Percentiles rank a stretch among this genome's conserved stretches.
phyloP scores from a whole-genome alignment of 1,140 invertebrate species.

The Drosophila nigromelanica region DNA sequence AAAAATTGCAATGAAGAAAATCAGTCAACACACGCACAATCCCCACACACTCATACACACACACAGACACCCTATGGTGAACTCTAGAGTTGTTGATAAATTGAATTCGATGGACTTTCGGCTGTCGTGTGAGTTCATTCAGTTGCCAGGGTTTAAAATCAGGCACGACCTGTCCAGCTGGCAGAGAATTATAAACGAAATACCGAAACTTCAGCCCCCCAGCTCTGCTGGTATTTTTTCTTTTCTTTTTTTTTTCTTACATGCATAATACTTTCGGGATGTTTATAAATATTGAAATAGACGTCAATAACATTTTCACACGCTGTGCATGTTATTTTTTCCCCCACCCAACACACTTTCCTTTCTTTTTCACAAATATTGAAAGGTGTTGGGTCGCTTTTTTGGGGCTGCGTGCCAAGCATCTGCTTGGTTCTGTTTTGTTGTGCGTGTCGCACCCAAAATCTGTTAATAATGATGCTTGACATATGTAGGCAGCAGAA shows the following conservation, averaged over 20 bases:
- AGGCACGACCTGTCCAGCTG: slow-evolving; percentile 32
- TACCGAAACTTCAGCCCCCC: slow-evolving; percentile 18
- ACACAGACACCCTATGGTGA: not conserved
- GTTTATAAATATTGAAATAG: slow-evolving; percentile 80
- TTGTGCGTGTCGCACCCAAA: slow-evolving; percentile 70
- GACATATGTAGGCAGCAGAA: slow-evolving; percentile 57
- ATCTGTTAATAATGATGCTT: slow-evolving; percentile 81
- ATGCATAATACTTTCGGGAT: slow-evolving; percentile 35
- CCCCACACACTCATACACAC: slow-evolving; percentile 3
- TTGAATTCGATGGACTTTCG: slow-evolving; percentile 48
- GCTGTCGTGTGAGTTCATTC: slow-evolving; percentile 3
- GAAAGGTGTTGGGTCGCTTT: slow-evolving; percentile 4
- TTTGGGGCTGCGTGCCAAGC: slow-evolving; percentile 11
- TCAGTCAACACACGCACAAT: slow-evolving; percentile 36
- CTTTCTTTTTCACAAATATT: not conserved
- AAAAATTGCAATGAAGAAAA: slow-evolving; percentile 51
- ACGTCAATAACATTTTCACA: slow-evolving; percentile 77
- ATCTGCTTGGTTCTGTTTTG: slow-evolving; percentile 20
- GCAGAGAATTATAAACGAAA: slow-evolving; percentile 3
- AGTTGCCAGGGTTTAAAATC: slow-evolving; percentile 26
- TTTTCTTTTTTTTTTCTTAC: slow-evolving; percentile 36
- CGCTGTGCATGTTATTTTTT: slow-evolving; percentile 46
- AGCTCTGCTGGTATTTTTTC: not conserved
- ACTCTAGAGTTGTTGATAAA: slow-evolving; percentile 31
- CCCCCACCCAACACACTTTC: not conserved